Evolutionary conservation across 2,888 invertebrate species (phyloP), one percentile per base, ranked within the genome.

Genomic region (Lordiphosa andalusiaca): DNA sequence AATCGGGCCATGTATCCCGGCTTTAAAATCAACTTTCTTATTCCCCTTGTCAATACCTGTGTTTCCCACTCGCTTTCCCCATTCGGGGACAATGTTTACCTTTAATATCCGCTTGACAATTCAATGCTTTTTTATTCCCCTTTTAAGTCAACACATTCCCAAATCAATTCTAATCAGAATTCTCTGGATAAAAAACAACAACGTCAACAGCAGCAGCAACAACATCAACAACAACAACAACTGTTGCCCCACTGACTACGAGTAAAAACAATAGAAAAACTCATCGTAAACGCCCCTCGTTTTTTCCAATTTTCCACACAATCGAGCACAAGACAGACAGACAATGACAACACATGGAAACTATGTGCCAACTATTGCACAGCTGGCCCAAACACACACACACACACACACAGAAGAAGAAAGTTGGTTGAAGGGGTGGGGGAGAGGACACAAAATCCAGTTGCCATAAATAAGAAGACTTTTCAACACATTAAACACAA

Each of bases 401-500:
- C 19, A 35, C 10, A 30, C 23, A 23, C 33, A 51, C 21, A 36
- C 16, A 30, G 12, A 21, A 30, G 7, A 40, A 46, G 36, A 36
- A 30, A 25, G 25, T 37, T 25, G 33, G 7, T n/a, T 19, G 12
- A 12, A n/a, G 12, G 41, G 41, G 50, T 9, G 12, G 41, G 41
- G 50, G 16, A 23, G 21, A 13, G 33, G 40, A 41, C 47, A 50
- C 50, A 66, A 63, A 30, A 51, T 67, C 51, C 67, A 58, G 59
- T 58, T 46, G 72, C 72, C 83, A 77, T 82, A 84, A 77, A 82
- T 78, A 84, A 74, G 80, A 62, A 49, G 85, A 78, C 75, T 77
- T 84, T 84, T 78, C 85, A 84, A 82, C 77, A 84, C 85, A 82
- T 84, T 82, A 84, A 77, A 63, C 83, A 77, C 83, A 77, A 77